Evolutionary conservation across 2,888 invertebrate species (phyloP), one percentile per base, ranked within the genome.

Genomic region (Hylaea fasciaria): DNA sequence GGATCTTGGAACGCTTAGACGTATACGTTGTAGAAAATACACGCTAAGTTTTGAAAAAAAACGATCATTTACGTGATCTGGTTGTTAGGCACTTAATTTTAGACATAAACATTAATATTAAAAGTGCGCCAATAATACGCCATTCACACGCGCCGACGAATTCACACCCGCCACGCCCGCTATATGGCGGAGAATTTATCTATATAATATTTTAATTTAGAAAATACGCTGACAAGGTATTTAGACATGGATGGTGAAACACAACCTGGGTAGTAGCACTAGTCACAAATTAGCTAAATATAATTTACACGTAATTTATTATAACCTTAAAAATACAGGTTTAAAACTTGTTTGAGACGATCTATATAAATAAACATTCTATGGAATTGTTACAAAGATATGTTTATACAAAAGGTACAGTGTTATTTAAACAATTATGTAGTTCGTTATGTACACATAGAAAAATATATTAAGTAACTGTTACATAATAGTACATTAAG

Each of bases 381-480:
- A 56, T 47, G 55, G 51, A 66, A 58, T 56, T 60, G 41, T 62
- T 68, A 61, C 71, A 68, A 69, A 74, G 73, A 79, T 79, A 78
- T 78, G 75, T 74, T 61, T 73, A 67, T 71, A 79, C 74, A 72
- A 76, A 78, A 79, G 78, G 80, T 80, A 81, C 77, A 72, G 72
- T 53, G 68, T 63, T 62, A 64, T 65, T 62, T 47, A 60, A 65
- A 65, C 51, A 68, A 62, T 22, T 62, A 55, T 50, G 72, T 78
- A 22, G 22, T 22, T 22, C 80, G 83, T 74, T 86, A 85, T 88
- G 82, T 87, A 89, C 85, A 88, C 57, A 81, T 89, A 88, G 77
- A 88, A 87, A 89, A 89, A 88, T 88, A 89, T 86, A 68, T 65
- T 83, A n/a, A n/a, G n/a, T n/a, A 85, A 84, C 76, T 81, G 83